Percentiles rank a stretch among this genome's conserved stretches.
These are phyloP conservation scores for Pseudomyrmex sp. DNA, from an alignment of 1,140 invertebrate genomes.

Conservation along the genomic window DNA sequence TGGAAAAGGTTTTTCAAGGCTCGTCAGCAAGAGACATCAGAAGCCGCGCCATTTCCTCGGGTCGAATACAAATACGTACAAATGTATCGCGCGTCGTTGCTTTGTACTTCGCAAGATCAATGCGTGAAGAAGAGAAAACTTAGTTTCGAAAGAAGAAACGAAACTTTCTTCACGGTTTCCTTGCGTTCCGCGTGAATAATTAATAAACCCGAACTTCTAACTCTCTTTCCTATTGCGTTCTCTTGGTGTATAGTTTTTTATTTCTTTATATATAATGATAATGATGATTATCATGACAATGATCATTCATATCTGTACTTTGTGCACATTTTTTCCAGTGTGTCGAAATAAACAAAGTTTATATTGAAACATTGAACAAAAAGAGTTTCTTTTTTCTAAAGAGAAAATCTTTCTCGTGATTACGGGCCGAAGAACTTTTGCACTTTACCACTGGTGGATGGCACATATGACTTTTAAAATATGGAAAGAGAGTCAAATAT, in stretches of 20 bases:
- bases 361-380: too few relatives aligned
- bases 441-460: too few relatives aligned
- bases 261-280: not conserved
- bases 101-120: slow-evolving; percentile 45
- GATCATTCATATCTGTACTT: not conserved
- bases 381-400: too few relatives aligned
- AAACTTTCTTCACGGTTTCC: not conserved
- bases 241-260: not conserved
- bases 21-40: slow-evolving; percentile 82
- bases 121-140: slow-evolving; percentile 24
- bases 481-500: slow-evolving; percentile 9
- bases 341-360: too few relatives aligned
- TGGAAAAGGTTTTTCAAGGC: slow-evolving; percentile 71
- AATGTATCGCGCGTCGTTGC: slow-evolving; percentile 60
- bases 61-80: slow-evolving; percentile 73
- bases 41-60: slow-evolving; percentile 76
- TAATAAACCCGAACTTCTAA: slow-evolving; percentile 23
- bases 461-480: not conserved
- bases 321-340: not conserved
- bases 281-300: too few relatives aligned
- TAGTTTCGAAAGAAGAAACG: slow-evolving; percentile 15
- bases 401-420: too few relatives aligned
- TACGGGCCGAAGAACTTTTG: too few relatives aligned
- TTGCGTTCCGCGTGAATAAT: slow-evolving; percentile 10
- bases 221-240: not conserved